Percentiles rank a stretch among this genome's conserved stretches.
Evolutionary conservation across 2,797 vertebrate species (phyloP).

Genomic region (Florisuga fusca): DNA sequence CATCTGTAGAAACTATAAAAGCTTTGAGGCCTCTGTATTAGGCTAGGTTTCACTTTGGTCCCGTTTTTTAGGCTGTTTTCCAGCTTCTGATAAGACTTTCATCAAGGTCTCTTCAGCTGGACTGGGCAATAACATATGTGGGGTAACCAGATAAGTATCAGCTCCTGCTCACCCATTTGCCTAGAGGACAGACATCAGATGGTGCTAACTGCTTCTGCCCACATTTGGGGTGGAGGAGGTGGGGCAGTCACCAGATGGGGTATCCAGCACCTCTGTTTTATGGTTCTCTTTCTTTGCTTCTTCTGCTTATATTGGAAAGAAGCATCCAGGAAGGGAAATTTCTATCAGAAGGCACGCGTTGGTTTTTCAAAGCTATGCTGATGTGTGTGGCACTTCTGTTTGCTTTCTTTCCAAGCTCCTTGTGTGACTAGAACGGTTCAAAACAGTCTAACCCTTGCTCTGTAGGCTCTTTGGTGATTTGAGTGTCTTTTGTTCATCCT

Average conservation of each 20-base stretch:
- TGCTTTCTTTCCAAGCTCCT: neutral
- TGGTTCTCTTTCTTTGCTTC: neutral
- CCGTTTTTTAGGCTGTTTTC: neutral
- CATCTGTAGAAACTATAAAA: neutral
- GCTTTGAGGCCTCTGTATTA: neutral
- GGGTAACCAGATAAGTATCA: fast-evolving
- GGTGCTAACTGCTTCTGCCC: neutral
- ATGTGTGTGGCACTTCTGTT: neutral
- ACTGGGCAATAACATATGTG: fast-evolving
- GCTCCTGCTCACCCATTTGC: neutral
- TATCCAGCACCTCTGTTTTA: neutral
- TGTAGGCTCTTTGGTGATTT: neutral
- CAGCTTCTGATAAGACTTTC: neutral
- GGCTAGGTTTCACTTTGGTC: neutral
- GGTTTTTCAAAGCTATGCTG: neutral
- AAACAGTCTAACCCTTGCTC: neutral
- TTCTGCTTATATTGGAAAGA: neutral
- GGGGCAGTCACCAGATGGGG: neutral
- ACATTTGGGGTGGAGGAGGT: neutral
- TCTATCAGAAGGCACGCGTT: neutral
- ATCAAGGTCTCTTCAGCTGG: neutral
- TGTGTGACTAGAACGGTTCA: fast-evolving
- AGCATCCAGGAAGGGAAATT: neutral
- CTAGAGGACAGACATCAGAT: neutral
- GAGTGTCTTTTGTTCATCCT: neutral